Percentiles rank a stretch among this genome's conserved stretches.
phyloP scores from a whole-genome alignment of 2,113 vertebrate species.

The Aldabrachelys gigantea region DNA sequence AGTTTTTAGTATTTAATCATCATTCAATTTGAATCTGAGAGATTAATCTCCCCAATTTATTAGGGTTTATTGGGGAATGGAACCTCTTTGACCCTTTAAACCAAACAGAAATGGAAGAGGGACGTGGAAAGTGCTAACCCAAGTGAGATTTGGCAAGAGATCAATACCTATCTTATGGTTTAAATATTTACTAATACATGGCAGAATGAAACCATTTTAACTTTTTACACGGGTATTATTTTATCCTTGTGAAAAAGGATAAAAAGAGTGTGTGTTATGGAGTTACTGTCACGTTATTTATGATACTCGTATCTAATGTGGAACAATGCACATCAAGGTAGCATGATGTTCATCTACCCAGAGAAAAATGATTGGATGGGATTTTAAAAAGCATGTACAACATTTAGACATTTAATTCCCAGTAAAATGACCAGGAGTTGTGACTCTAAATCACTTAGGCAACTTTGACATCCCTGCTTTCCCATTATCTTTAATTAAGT shows the following conservation, averaged over 20 bases:
- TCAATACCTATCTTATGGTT: slow-evolving; percentile 40
- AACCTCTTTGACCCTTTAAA: slow-evolving; percentile 66
- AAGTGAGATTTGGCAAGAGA: slow-evolving; percentile 60
- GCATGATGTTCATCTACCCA: slow-evolving; percentile 8
- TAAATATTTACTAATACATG: slow-evolving; percentile 60
- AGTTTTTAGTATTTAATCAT: slow-evolving; percentile 24
- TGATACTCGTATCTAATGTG: slow-evolving; percentile 28
- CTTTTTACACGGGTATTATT: slow-evolving; percentile 60
- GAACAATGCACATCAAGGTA: not conserved
- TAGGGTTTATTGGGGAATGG: slow-evolving; percentile 15
- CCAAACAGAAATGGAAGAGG: slow-evolving; percentile 50
- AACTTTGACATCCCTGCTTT: not conserved
- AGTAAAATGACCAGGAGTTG: slow-evolving; percentile 29
- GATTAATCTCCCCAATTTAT: not conserved
- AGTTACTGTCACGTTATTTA: slow-evolving; percentile 51
- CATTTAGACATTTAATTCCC: slow-evolving; percentile 55
- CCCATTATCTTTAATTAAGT: slow-evolving; percentile 46
- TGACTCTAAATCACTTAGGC: slow-evolving; percentile 45
- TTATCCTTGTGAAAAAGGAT: slow-evolving; percentile 34
- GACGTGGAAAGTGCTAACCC: slow-evolving; percentile 27
- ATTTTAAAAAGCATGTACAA: slow-evolving; percentile 55
- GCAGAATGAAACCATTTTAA: slow-evolving; percentile 54
- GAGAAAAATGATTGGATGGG: slow-evolving; percentile 55
- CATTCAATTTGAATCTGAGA: slow-evolving; percentile 41
- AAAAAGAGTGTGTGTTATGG: slow-evolving; percentile 10